Evolutionary conservation across 2,888 invertebrate species (phyloP).

Genomic region (Deilephila porcellus): DNA sequence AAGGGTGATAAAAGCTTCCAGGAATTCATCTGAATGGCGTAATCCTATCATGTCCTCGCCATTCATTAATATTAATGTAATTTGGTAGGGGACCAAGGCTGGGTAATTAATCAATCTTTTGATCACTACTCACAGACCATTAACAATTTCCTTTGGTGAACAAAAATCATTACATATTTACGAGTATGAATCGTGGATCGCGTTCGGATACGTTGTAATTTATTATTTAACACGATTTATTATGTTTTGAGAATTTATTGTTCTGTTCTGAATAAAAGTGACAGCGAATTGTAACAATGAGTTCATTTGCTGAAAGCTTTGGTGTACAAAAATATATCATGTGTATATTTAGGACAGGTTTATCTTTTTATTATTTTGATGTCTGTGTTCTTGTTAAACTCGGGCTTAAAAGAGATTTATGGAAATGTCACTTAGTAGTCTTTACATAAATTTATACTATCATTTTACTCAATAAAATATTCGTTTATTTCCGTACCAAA

Average conservation of each 20-base stretch:
- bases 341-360: too few species aligned
- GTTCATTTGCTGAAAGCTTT: not conserved
- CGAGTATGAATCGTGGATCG: conserved; percentile 6
- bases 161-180: conserved; percentile 21
- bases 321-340: too few species aligned
- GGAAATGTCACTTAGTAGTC: too few species aligned
- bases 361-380: too few species aligned
- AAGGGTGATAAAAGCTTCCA: not conserved
- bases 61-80: conserved; percentile 28
- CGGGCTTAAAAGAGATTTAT: too few species aligned
- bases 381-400: too few species aligned
- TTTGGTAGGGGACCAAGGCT: conserved; percentile 18
- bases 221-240: conserved; percentile 3
- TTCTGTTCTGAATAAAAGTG: not conserved
- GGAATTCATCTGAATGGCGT: not conserved
- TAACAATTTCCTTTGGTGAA: conserved; percentile 23
- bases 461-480: too few species aligned
- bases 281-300: not conserved
- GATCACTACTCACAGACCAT: conserved; percentile 29
- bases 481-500: too few species aligned
- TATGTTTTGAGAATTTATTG: not conserved
- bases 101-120: conserved; percentile 34
- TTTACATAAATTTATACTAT: too few species aligned
- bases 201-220: not conserved
- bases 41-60: conserved; percentile 15